Base-by-base conservation (phyloP, 2,888 invertebrate species). In the Crioceris asparagi region DNA sequence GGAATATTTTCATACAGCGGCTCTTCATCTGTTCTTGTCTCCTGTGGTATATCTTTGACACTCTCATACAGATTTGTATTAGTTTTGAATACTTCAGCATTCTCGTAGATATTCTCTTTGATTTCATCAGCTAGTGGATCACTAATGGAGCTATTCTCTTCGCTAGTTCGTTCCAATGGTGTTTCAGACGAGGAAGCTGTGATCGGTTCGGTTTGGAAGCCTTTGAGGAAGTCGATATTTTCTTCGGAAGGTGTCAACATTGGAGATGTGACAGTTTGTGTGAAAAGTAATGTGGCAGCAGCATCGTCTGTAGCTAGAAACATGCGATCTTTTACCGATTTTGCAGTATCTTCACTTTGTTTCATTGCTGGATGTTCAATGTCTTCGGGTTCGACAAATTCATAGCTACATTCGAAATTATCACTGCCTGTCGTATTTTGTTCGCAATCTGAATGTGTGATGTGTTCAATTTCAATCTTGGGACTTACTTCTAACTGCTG, bases 171-270 rank as follows among this genome's bases (percentile, higher is more conserved):
- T 33, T 47, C 47, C 36, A 51, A 48, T n/a, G 49, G 48, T 10
- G 52, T 43, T 29, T 42, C 36, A 10, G 42, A 47, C 12, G 46
- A 49, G 27, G 46, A 47, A 35, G 36, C 41, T 10, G 46, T 39
- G 7, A 48, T 46, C 6, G 42, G 40, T 12, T 50, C 51, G 8
- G 51, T 48, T 40, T 57, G 54, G 44, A 66, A 61, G 21, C 60
- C 64, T 49, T 65, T 63, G 32, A 65, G 50, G 48, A 66, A 65
- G 51, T 66, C 66, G 18, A 65, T 62, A 43, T 61, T 62, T 45
- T 66, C 66, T 40, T 66, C 66, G 14, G 61, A 61, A 6, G 66
- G 66, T 12, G 66, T 66, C 31, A 65, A 41, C 64, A 65, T 65
- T 3, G 66, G 66, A 1, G 63, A 63, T 11, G 64, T 65, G 12